Evolutionary conservation across 2,113 vertebrate genomes (phyloP).

Genomic region (Columba janthina): DNA sequence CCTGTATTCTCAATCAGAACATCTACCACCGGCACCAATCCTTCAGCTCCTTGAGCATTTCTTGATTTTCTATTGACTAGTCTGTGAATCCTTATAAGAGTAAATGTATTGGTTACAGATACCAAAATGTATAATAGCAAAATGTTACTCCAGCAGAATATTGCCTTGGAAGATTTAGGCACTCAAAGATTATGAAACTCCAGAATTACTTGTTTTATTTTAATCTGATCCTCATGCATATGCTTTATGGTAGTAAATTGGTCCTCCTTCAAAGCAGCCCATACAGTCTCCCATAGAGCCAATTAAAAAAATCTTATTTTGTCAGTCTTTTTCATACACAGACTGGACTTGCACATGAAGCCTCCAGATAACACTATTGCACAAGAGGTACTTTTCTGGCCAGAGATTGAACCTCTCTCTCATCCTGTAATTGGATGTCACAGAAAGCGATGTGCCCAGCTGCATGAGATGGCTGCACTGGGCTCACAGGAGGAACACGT

Average conservation of each 20-base stretch:
- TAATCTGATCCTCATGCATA: background rate
- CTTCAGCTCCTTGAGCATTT: background rate
- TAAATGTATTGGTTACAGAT: background rate
- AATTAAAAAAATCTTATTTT: background rate
- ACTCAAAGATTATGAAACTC: background rate
- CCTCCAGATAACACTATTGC: background rate
- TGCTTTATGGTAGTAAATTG: background rate
- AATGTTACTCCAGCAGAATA: background rate
- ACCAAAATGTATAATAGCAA: background rate
- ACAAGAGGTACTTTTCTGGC: background rate
- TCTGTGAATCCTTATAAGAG: background rate
- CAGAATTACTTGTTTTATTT: background rate
- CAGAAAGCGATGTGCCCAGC: background rate
- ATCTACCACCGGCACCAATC: background rate
- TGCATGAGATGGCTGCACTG: background rate
- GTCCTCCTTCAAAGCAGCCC: background rate
- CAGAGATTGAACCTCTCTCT: background rate
- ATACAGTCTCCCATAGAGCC: background rate
- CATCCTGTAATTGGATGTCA: accelerated
- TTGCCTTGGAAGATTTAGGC: background rate
- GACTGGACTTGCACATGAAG: background rate
- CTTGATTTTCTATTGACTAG: background rate
- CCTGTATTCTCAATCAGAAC: background rate
- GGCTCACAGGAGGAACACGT: background rate
- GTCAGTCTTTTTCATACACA: background rate